Evolutionary conservation across 2,888 invertebrate genomes (phyloP).

Genomic region (Reticulitermes lucifugus): DNA sequence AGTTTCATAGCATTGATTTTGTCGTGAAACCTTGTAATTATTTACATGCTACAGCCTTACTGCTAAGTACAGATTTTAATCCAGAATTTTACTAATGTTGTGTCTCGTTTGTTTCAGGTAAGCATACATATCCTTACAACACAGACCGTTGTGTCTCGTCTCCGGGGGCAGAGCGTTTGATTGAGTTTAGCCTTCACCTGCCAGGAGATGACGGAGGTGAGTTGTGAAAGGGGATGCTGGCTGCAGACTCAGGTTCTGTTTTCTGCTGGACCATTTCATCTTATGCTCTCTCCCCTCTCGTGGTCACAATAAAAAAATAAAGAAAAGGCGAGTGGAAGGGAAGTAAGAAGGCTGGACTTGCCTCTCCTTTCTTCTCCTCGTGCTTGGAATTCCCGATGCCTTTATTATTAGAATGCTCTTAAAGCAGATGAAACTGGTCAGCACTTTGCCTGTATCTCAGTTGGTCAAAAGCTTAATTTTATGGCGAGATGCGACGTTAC

Average conservation of each 20-base stretch:
- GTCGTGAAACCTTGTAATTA: too few species aligned
- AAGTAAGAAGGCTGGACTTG: conserved; percentile 19
- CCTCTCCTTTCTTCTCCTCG: conserved; percentile 32
- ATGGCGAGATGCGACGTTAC: too few species aligned
- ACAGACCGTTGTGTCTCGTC: not conserved
- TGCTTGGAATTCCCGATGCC: conserved; percentile 50
- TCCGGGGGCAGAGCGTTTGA: not conserved
- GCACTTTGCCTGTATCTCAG: not conserved
- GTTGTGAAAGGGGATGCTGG: conserved; percentile 19
- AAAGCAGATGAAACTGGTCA: conserved; percentile 28
- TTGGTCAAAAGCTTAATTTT: not conserved
- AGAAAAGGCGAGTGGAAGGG: conserved; percentile 24
- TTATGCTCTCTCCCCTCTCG: conserved; percentile 28
- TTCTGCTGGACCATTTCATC: conserved; percentile 45
- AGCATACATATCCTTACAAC: not conserved
- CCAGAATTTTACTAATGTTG: too few species aligned
- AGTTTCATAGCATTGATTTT: too few species aligned
- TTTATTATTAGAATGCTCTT: conserved; percentile 45
- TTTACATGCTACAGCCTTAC: too few species aligned
- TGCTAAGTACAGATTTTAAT: too few species aligned
- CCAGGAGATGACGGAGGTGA: conserved; percentile 6
- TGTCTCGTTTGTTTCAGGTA: conserved; percentile 5
- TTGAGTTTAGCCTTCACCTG: not conserved
- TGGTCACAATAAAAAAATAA: conserved; percentile 35
- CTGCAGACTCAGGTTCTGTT: conserved; percentile 10